Conservation (phyloP, 2,113 vertebrate species). For the Chionodraco myersi region DNA sequence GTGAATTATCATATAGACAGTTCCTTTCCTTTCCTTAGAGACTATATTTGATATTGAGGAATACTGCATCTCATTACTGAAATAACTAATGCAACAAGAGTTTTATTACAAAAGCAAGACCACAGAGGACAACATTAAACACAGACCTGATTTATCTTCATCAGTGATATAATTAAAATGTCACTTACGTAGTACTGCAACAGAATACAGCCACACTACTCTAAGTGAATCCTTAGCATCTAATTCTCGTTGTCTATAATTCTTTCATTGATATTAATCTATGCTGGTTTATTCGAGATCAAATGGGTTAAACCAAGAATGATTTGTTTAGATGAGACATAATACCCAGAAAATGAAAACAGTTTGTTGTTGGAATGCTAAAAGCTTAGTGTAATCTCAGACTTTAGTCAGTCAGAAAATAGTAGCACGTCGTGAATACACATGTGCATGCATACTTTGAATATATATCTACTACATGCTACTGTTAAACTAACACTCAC, state of each 20-base stretch:
- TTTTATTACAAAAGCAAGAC: constrained; percentile 58
- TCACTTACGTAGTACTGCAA: constrained; percentile 42
- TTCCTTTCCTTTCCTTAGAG: constrained; percentile 16
- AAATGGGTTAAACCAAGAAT: constrained; percentile 50
- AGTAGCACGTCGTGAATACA: not conserved
- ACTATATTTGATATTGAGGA: constrained; percentile 25
- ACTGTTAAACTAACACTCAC: not conserved
- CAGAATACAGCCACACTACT: constrained; percentile 56
- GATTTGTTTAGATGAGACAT: constrained; percentile 43
- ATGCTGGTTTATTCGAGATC: constrained; percentile 48
- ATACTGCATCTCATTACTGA: constrained; percentile 42
- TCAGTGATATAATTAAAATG: constrained; percentile 66
- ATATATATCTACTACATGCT: not conserved
- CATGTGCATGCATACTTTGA: not conserved
- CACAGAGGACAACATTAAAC: constrained; percentile 63
- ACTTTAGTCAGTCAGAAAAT: not conserved
- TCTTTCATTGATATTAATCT: constrained; percentile 55
- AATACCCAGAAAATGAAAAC: constrained; percentile 33
- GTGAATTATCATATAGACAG: constrained; percentile 26
- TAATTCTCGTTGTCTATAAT: constrained; percentile 44
- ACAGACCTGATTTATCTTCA: constrained; percentile 66
- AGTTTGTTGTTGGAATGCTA: constrained; percentile 12
- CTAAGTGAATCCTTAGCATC: constrained; percentile 29
- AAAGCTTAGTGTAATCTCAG: constrained; percentile 10
- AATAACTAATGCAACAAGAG: constrained; percentile 38